Evolutionary conservation across 2,888 invertebrate species (phyloP), one percentile per base, ranked within the genome.

Genomic region (Dicyrtoma fusca): DNA sequence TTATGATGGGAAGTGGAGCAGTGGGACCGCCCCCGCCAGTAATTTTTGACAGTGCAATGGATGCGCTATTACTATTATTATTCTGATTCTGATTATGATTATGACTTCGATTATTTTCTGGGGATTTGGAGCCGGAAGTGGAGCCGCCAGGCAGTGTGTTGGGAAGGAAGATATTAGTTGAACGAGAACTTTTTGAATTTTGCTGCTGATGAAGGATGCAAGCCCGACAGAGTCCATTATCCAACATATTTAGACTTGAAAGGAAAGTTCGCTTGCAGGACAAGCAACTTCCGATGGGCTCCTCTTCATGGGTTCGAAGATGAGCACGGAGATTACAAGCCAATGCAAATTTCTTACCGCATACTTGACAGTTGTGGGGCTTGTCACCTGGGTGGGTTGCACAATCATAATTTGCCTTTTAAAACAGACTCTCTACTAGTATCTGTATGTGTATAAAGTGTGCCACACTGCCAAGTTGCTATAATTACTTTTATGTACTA

Each of bases 331-430:
- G 84, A 82, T 90, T 90, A 83, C 90, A 90, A 59, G 89, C 89
- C 74, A 90, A 84, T 3, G 90, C 90, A 82, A 91, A 91, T 82
- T 88, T 88, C 83, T 90, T 90, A 82, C 87, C 87, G 83, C 90
- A 91, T n/a, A 89, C 83, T 76, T 88, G 87, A 82, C 91, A 91
- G 49, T 88, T 87, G 83, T 90, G 89, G 6, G 90, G 90, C 82
- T 90, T 90, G 83, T 90, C 90, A 77, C 90, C 91, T 90, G 85
- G n/a, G n/a, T n/a, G n/a, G n/a, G n/a, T n/a, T n/a, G n/a, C n/a
- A n/a, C n/a, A n/a, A n/a, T n/a, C n/a, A n/a, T n/a, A n/a, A n/a
- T n/a, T n/a, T n/a, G n/a, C n/a, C n/a, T n/a, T n/a, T n/a, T n/a
- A n/a, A n/a, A n/a, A n/a, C n/a, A n/a, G n/a, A n/a, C n/a, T n/a